phyloP scores from a whole-genome alignment of 2,113 vertebrate species.

The Cichladusa arquata region DNA sequence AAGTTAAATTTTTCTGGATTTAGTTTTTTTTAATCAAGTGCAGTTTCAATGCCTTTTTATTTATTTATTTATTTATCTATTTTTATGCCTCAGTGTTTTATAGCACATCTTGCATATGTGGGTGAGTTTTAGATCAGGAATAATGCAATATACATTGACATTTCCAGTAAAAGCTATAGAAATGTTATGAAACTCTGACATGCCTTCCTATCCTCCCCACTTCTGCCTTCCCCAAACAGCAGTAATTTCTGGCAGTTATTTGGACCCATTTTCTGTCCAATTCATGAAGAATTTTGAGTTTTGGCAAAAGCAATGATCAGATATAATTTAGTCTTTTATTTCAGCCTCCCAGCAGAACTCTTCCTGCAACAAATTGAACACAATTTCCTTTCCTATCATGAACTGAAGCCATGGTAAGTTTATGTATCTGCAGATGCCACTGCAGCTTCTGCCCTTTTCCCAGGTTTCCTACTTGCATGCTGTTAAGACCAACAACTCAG shows the following conservation, averaged over 20 bases:
- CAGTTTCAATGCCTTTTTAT: background rate
- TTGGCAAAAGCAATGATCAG: background rate
- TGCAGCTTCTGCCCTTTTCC: background rate
- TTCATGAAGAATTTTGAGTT: background rate
- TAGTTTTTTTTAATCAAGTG: constrained; percentile 15
- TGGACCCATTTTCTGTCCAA: background rate
- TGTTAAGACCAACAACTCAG: background rate
- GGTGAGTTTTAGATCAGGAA: background rate
- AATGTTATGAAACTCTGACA: background rate
- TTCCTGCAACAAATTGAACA: background rate
- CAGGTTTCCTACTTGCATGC: background rate
- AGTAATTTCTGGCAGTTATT: background rate
- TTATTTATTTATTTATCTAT: constrained; percentile 22
- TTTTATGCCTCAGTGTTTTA: background rate
- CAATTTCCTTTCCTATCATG: background rate
- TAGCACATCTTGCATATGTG: background rate
- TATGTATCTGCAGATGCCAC: background rate
- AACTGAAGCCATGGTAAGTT: background rate
- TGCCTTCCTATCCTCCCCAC: background rate
- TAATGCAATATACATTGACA: background rate
- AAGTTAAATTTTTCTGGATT: constrained; percentile 38
- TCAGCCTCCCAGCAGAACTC: background rate
- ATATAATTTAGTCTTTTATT: background rate
- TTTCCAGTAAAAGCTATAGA: background rate
- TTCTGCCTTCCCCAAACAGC: background rate